Base-by-base conservation (phyloP, 2,113 vertebrate genomes). In the Beaufortia kweichowensis region DNA sequence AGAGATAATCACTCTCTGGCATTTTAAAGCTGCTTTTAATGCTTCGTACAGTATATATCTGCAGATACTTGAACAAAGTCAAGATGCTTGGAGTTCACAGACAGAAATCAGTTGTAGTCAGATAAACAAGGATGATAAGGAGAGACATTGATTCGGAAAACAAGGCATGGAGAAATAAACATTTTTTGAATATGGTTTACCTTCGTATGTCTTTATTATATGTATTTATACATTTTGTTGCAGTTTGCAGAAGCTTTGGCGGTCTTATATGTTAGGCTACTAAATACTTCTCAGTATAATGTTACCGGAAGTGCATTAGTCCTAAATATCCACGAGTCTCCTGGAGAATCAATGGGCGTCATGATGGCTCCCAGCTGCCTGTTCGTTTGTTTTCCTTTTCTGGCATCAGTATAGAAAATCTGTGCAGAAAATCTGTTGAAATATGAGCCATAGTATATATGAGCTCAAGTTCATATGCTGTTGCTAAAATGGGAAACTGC, bases 11-110 rank as follows among this genome's bases (percentile, higher is more conserved):
- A 84, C 60, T 26, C 81, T 35, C 50, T 80, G 83, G 85, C 83
- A 75, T 85, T 84, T 88, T 84, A 87, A 86, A 85, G 61, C 65
- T n/a, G n/a, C n/a, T n/a, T n/a, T n/a, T n/a, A n/a, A n/a, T n/a
- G n/a, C n/a, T n/a, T n/a, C n/a, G n/a, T n/a, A n/a, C n/a, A n/a
- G n/a, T n/a, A n/a, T n/a, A n/a, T n/a, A n/a, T n/a, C n/a, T n/a
- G n/a, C n/a, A n/a, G 46, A 33, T 21, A 21, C 19, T 69, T 15
- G 53, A 19, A 35, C 46, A 55, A 69, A 55, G 48, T 55, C 48
- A 35, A 69, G 66, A 55, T 33, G n/a, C n/a, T 35, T 7, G n/a
- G 29, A 6, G 53, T 69, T 69, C 11, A 23, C 23, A 69, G 46
- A 69, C 33, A 21, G 46, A 53, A 23, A 69, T 55, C 6, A 33